These are phyloP conservation scores for Stichodactyla mertensii DNA, from an alignment of 64 coral and sea anemone genomes.

Conservation along the genomic window DNA sequence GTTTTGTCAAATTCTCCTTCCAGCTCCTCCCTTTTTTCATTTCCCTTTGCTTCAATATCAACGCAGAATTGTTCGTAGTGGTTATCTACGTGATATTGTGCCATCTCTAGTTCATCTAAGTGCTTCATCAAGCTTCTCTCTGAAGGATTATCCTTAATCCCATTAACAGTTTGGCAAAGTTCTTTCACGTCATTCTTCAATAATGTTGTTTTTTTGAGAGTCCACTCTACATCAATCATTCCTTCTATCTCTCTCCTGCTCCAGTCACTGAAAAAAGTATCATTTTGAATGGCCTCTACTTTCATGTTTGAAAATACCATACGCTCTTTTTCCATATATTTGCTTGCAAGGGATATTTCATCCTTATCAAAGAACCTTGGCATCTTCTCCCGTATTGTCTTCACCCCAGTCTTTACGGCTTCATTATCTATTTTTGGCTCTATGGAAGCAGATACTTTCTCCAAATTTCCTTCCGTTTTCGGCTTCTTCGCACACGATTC, in stretches of 20 bases:
- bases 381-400: too few species aligned
- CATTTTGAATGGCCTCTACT: not conserved
- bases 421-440: too few species aligned
- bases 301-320: not conserved
- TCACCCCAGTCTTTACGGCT: too few species aligned
- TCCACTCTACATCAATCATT: not conserved
- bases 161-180: not conserved
- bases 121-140: not conserved
- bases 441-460: too few species aligned
- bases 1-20: not conserved
- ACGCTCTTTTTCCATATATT: not conserved
- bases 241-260: not conserved
- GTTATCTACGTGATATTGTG: not conserved
- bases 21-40: not conserved
- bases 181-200: not conserved
- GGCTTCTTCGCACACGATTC: too few species aligned
- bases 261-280: not conserved
- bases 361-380: not conserved
- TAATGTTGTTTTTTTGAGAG: not conserved
- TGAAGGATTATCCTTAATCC: not conserved
- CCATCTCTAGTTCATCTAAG: not conserved
- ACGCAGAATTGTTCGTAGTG: not conserved
- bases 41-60: not conserved
- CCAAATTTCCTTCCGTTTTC: too few species aligned
- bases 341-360: not conserved